These are phyloP conservation scores for Sorex araneus DNA, from an alignment of 2,113 vertebrate genomes.

Conservation along the genomic window DNA sequence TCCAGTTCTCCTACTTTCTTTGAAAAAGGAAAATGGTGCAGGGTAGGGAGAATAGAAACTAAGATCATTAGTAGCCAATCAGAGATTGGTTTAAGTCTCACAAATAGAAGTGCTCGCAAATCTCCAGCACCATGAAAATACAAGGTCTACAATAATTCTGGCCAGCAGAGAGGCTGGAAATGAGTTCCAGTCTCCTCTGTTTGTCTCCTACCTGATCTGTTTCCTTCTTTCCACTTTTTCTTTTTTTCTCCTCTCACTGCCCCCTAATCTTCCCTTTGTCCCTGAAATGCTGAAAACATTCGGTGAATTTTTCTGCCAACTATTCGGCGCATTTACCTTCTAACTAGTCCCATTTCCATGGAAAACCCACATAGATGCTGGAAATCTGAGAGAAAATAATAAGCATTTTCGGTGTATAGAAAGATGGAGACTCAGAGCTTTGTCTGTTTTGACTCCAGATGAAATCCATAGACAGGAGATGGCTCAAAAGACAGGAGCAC, in stretches of 20 bases:
- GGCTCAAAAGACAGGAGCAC: no score
- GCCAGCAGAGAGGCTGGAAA: neutral
- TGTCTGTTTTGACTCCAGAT: neutral
- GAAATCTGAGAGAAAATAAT: neutral
- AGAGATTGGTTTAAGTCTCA: slow-evolving; percentile 5
- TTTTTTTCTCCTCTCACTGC: neutral
- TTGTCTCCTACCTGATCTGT: neutral
- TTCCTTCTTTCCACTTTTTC: neutral
- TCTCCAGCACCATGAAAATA: neutral
- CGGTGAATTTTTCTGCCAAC: neutral
- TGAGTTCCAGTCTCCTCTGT: no score
- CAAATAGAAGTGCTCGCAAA: neutral
- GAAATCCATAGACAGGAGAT: neutral
- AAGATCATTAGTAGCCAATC: neutral
- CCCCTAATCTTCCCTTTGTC: neutral
- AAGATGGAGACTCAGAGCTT: neutral
- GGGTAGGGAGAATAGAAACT: neutral
- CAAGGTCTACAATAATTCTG: neutral
- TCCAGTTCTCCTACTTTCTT: neutral
- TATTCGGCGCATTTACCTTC: neutral
- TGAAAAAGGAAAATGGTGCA: neutral
- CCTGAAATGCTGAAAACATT: neutral
- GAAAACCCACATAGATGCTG: neutral
- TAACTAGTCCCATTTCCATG: neutral
- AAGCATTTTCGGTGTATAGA: neutral